Evolutionary conservation across 2,888 invertebrate genomes (phyloP).

Genomic region (Cacoxenus indagator): DNA sequence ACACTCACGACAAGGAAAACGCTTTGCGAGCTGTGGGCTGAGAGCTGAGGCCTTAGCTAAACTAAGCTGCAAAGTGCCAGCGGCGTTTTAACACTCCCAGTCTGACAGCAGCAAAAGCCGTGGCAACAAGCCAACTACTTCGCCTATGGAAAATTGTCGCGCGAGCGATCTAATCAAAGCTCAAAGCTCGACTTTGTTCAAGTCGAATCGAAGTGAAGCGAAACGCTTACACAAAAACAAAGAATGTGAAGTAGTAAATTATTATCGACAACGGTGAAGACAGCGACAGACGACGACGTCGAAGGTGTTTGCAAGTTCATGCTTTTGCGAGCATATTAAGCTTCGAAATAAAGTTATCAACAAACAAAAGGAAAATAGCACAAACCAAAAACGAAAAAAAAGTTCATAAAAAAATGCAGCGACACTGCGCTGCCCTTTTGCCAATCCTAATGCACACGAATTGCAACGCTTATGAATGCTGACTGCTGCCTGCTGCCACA

Average conservation of each 20-base stretch:
- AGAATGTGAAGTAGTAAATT: conserved; percentile 12
- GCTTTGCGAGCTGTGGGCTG: conserved; percentile 19
- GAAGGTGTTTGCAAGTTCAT: conserved; percentile 61
- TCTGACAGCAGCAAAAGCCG: conserved; percentile 45
- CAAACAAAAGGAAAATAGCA: conserved; percentile 9
- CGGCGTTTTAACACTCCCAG: conserved; percentile 59
- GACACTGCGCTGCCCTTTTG: conserved; percentile 13
- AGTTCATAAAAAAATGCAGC: not conserved
- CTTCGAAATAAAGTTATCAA: conserved; percentile 60
- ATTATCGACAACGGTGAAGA: not conserved
- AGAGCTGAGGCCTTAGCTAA: no score
- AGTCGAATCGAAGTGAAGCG: not conserved
- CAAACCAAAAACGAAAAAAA: not conserved
- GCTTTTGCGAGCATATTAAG: conserved; percentile 64
- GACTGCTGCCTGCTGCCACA: not conserved
- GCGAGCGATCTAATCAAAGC: conserved; percentile 53
- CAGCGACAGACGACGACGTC: not conserved
- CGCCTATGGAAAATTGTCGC: conserved; percentile 59
- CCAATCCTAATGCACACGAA: conserved; percentile 12
- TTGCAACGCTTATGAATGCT: not conserved
- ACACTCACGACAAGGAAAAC: conserved; percentile 50
- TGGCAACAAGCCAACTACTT: no score
- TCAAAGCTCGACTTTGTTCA: not conserved
- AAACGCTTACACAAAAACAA: not conserved
- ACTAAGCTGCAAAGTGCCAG: conserved; percentile 52